Conservation (phyloP, 2,797 vertebrate species). For the Toxotes lorentzi region DNA sequence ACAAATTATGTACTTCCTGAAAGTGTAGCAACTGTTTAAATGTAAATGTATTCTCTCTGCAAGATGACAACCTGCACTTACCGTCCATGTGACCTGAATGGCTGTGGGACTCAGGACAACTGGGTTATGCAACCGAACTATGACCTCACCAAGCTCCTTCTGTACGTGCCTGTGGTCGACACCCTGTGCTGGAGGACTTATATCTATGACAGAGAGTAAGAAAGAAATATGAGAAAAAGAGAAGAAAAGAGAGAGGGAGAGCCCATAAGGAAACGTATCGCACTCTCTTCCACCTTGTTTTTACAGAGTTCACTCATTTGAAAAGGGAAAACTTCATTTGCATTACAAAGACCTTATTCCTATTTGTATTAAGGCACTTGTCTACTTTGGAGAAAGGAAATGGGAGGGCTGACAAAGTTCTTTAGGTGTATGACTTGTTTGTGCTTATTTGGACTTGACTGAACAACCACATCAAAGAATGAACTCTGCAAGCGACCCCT, state of each 20-base stretch:
- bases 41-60: background rate
- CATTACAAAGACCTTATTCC: constrained; percentile 63
- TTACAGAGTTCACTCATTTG: constrained; percentile 39
- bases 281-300: constrained; percentile 22
- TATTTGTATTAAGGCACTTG: constrained; percentile 40
- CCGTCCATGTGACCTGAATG: constrained; percentile 98
- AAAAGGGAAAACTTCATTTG: constrained; percentile 58
- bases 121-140: constrained; percentile 94
- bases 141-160: constrained; percentile 97
- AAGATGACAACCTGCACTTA: constrained; percentile 78
- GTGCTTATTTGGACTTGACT: constrained; percentile 40
- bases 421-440: constrained; percentile 51
- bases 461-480: constrained; percentile 52
- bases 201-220: constrained; percentile 85
- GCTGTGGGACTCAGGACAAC: constrained; percentile 94
- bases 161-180: constrained; percentile 98
- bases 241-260: background rate
- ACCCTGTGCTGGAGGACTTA: constrained; percentile 97
- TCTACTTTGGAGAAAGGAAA: constrained; percentile 48
- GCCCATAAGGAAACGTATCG: background rate
- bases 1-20: background rate
- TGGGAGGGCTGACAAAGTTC: constrained; percentile 28
- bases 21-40: background rate
- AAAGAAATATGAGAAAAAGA: constrained; percentile 11
- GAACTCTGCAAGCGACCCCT: constrained; percentile 37